Evolutionary conservation across 2,113 vertebrate genomes (phyloP).

Genomic region (Conger conger): DNA sequence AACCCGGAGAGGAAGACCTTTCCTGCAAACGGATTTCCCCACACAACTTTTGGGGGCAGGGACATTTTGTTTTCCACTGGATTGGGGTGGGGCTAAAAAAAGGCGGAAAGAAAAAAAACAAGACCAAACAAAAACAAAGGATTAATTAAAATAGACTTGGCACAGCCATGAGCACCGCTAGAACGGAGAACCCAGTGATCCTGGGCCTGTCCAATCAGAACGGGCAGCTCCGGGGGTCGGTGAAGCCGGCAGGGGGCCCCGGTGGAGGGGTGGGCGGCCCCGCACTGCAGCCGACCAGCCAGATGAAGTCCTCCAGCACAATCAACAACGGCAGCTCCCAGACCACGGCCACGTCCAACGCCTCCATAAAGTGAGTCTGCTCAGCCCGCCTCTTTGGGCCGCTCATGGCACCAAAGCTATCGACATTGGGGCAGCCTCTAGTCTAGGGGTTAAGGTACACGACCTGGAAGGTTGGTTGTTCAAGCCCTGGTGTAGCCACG

Average conservation of each 20-base stretch:
- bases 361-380: slow-evolving; percentile 89
- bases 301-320: slow-evolving; percentile 88
- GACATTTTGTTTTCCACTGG: background rate
- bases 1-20: background rate
- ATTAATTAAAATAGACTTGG: background rate
- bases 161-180: slow-evolving; percentile 85
- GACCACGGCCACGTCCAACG: slow-evolving; percentile 85
- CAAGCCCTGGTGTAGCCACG: too few relatives aligned
- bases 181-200: slow-evolving; percentile 97
- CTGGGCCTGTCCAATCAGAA: slow-evolving; percentile 97
- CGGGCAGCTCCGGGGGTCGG: slow-evolving; percentile 89
- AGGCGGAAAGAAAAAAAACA: slow-evolving; percentile 19
- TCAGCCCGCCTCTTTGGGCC: background rate
- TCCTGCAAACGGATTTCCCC: background rate
- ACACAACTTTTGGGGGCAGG: background rate
- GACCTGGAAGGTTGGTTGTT: too few relatives aligned
- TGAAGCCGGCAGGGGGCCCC: slow-evolving; percentile 87
- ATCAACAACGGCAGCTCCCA: slow-evolving; percentile 95
- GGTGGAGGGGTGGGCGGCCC: slow-evolving; percentile 84
- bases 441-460: too few relatives aligned
- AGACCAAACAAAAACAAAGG: background rate
- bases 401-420: background rate
- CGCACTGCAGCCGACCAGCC: slow-evolving; percentile 83
- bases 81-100: background rate
- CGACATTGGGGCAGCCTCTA: too few relatives aligned